Percentiles rank a stretch among this genome's conserved stretches.
phyloP scores from a whole-genome alignment of 2,797 vertebrate species.

The Hippoglossus hippoglossus region DNA sequence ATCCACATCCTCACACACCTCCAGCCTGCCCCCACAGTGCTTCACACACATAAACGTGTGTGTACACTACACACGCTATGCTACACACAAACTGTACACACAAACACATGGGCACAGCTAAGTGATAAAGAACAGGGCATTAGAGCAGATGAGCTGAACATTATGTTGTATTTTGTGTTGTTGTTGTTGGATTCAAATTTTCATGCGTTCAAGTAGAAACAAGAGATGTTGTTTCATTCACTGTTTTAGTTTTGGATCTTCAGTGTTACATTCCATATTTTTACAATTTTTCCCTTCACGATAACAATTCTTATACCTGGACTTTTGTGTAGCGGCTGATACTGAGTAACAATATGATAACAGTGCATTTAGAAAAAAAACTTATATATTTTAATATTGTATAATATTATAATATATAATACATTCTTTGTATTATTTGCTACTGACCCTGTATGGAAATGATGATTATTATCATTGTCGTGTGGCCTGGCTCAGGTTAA shows the following conservation, averaged over 20 bases:
- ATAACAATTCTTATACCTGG: too few relatives aligned
- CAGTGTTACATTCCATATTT: not conserved
- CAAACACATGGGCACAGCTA: constrained; percentile 10
- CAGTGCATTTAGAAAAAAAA: too few relatives aligned
- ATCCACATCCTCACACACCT: constrained; percentile 53
- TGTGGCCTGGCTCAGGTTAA: too few relatives aligned
- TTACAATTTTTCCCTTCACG: too few relatives aligned
- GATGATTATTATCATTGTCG: too few relatives aligned
- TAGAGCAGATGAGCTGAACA: constrained; percentile 9
- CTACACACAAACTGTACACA: constrained; percentile 11
- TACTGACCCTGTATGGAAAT: too few relatives aligned
- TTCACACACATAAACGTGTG: constrained; percentile 13
- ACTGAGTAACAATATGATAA: too few relatives aligned
- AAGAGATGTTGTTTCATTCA: not conserved
- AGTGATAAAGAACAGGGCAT: constrained; percentile 1
- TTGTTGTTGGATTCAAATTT: not conserved
- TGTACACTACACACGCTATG: not conserved
- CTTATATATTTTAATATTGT: too few relatives aligned
- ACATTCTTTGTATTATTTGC: too few relatives aligned
- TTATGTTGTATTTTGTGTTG: not conserved
- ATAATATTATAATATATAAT: too few relatives aligned
- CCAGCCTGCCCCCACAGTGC: constrained; percentile 42
- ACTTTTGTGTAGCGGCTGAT: too few relatives aligned
- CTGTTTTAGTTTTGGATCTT: not conserved
- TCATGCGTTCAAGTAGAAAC: constrained; percentile 7